Evolutionary conservation across 2,113 vertebrate genomes (phyloP).

Genomic region (Hippolais icterina): DNA sequence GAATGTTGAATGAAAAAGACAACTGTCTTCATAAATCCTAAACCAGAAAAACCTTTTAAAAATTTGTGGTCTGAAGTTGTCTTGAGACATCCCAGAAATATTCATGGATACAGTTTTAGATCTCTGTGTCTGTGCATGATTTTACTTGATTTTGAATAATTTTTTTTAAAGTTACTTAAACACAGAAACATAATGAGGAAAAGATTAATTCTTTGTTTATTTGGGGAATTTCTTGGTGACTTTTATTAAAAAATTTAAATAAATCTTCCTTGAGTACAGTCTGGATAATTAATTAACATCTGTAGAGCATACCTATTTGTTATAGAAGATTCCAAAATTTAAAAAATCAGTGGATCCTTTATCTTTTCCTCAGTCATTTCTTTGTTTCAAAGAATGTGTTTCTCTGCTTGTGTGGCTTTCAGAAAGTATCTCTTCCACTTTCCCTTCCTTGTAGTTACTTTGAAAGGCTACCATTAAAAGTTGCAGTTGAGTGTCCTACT

Average conservation of each 20-base stretch:
- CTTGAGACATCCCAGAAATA: background rate
- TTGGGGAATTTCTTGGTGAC: background rate
- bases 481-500: background rate
- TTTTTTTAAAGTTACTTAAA: background rate
- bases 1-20: background rate
- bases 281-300: background rate
- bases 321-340: background rate
- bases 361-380: background rate
- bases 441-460: background rate
- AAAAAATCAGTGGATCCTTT: background rate
- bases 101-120: background rate
- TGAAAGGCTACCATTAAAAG: background rate
- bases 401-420: background rate
- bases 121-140: fast-evolving
- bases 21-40: background rate
- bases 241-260: background rate
- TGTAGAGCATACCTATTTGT: background rate
- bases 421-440: background rate
- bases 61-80: background rate
- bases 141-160: background rate
- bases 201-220: background rate
- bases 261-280: background rate
- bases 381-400: background rate
- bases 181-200: background rate
- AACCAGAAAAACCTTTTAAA: background rate